Base-by-base conservation (phyloP, 2,797 vertebrate genomes). In the Valencia hispanica region DNA sequence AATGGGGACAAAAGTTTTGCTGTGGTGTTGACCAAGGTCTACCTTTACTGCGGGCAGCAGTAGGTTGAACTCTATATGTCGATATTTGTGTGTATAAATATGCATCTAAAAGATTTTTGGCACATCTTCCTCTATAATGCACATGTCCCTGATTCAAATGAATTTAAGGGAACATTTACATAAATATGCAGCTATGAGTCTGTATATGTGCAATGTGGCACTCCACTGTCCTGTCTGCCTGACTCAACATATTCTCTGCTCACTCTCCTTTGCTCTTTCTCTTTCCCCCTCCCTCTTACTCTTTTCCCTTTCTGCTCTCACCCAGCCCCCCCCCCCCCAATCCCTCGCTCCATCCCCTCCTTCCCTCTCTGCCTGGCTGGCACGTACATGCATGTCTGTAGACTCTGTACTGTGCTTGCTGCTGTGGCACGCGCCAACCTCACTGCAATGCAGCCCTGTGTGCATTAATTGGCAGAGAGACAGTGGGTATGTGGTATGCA, bases 381-480 rank as follows among this genome's bases (percentile, higher is more conserved):
- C 94, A 93, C 87, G 93, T 94, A 94, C 93, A 92, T 95, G 94
- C 91, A 93, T 94, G 95, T 94, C 93, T 93, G 92, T 90, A 94
- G 93, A 93, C 91, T 94, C 89, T 92, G 91, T 94, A 92, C 92
- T 90, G 89, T 93, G 91, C 89, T 89, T 88, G 92, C 93, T 93
- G 91, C 92, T 73, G 90, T 92, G 91, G 90, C 90, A 92, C 91
- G 92, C 91, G 92, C 92, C 92, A 90, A 88, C 91, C 92, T 94
- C 95, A 94, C 95, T 94, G 95, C 95, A 96, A 93, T 96, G 95
- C 95, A 96, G 95, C 93, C 86, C 93, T 95, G 93, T 95, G 94
- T 95, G 95, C 92, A 93, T 95, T 94, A 94, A 93, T 93, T 94
- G 95, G 93, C 93, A 93, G 91, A 79, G 88, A 93, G 91, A 94